These are phyloP conservation scores for Ophthalmolycus amberensis DNA, from an alignment of 2,113 vertebrate genomes.

Conservation along the genomic window DNA sequence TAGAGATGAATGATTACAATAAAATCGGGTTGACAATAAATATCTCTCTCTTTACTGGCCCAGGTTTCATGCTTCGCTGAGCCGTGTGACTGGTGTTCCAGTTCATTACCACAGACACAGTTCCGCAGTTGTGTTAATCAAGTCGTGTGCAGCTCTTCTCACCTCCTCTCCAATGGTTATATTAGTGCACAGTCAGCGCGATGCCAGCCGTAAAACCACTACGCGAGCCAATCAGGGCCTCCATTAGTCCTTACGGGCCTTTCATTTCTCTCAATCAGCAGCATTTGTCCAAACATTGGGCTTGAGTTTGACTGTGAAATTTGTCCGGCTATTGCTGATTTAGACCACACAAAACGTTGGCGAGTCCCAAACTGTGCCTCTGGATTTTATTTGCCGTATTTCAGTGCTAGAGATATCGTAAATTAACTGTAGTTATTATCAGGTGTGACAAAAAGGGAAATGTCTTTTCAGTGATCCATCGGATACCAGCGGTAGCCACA, in stretches of 20 bases:
- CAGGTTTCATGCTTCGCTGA: constrained; percentile 19
- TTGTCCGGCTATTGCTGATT: constrained; percentile 46
- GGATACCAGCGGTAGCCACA: constrained; percentile 46
- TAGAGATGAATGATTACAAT: neutral
- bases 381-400: neutral
- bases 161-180: constrained; percentile 82
- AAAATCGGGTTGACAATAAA: neutral
- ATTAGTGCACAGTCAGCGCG: constrained; percentile 67
- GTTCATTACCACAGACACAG: constrained; percentile 79
- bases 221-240: constrained; percentile 62
- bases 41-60: constrained; percentile 8
- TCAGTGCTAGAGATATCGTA: neutral
- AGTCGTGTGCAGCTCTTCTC: constrained; percentile 78
- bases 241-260: constrained; percentile 65
- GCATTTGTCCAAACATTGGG: constrained; percentile 75
- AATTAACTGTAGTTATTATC: neutral
- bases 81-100: constrained; percentile 65
- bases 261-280: constrained; percentile 68
- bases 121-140: constrained; percentile 81
- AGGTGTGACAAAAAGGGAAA: constrained; percentile 37
- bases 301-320: constrained; percentile 75
- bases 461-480: constrained; percentile 7
- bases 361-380: neutral
- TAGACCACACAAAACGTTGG: constrained; percentile 55
- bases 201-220: constrained; percentile 75